Base-by-base conservation (phyloP, 2,113 vertebrate genomes). In the Rhegmatorhina hoffmannsi region DNA sequence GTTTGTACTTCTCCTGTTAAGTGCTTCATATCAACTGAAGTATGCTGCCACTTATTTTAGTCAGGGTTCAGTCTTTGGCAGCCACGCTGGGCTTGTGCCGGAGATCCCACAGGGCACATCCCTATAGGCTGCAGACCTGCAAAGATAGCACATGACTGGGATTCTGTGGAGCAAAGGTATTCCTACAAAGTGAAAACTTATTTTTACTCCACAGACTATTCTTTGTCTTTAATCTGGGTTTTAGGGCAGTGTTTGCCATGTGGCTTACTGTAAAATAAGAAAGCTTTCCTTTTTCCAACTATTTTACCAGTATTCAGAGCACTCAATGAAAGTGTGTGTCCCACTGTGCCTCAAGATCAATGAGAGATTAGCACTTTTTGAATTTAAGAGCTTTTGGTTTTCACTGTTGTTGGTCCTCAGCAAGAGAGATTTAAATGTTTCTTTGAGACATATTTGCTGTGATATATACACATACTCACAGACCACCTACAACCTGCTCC, bases 61-160 rank as follows among this genome's bases (percentile, higher is more conserved):
- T 13, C 14, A 36, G 12, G 16, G 24, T 25, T 62, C 19, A 58
- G 24, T 13, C 70, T 29, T 38, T 46, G 34, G 47, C 56, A 84
- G 43, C 18, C n/a, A 38, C 17, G 3, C 8, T 6, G 40, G 15
- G 33, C 18, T 85, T 52, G 9, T 47, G 49, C 33, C 33, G 34
- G 29, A 50, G 38, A 34, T 17, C 9, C 11, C 4, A 2, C 10
- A 60, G 44, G 20, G 21, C 1, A 0, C 13, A 26, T 58, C 38
- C 62, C 44, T 16, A 4, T 26, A 15, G 20, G 18, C 58, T 84
- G 49, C 4, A 72, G 17, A 25, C 36, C 29, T 68, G 34, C 49
- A 76, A 26, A 50, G 6, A 11, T 0, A 60, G 13, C 19, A 36
- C 9, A 25, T 19, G 0, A 24, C 3, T 5, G 2, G 5, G 11